Evolutionary conservation across 1,140 invertebrate genomes (phyloP).

Genomic region (Ceratina calcarata): DNA sequence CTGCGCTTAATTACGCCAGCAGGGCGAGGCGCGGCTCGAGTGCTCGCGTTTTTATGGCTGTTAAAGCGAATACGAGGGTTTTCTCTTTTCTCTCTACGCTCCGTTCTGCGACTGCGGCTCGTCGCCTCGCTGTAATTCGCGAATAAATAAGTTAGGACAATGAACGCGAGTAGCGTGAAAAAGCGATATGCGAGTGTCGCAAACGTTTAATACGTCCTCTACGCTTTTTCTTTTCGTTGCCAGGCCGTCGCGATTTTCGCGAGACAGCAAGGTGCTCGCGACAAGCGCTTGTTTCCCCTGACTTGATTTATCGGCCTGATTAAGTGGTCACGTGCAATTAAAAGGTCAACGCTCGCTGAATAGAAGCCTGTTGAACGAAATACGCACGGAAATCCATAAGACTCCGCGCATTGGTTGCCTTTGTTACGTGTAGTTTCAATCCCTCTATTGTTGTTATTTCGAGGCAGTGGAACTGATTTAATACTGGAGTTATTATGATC

Average conservation of each 20-base stretch:
- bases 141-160: constrained; percentile 14
- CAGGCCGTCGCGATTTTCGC: not conserved
- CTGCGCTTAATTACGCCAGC: constrained; percentile 34
- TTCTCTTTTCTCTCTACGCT: too few relatives aligned
- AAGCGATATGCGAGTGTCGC: constrained; percentile 1
- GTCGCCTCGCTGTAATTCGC: not conserved
- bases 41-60: constrained; percentile 16
- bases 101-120: not conserved
- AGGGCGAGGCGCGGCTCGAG: not conserved
- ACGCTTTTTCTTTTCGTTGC: not conserved
- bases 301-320: constrained; percentile 18
- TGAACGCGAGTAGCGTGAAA: not conserved
- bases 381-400: not conserved
- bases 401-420: not conserved
- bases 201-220: not conserved
- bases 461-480: too few relatives aligned
- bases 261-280: not conserved
- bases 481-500: too few relatives aligned
- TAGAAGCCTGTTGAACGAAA: not conserved
- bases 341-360: not conserved
- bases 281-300: not conserved
- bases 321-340: constrained; percentile 1
- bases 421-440: too few relatives aligned
- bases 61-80: constrained; percentile 1
- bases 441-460: too few relatives aligned